Evolutionary conservation across 2,113 vertebrate genomes (phyloP).

Genomic region (Arothron firmamentum): DNA sequence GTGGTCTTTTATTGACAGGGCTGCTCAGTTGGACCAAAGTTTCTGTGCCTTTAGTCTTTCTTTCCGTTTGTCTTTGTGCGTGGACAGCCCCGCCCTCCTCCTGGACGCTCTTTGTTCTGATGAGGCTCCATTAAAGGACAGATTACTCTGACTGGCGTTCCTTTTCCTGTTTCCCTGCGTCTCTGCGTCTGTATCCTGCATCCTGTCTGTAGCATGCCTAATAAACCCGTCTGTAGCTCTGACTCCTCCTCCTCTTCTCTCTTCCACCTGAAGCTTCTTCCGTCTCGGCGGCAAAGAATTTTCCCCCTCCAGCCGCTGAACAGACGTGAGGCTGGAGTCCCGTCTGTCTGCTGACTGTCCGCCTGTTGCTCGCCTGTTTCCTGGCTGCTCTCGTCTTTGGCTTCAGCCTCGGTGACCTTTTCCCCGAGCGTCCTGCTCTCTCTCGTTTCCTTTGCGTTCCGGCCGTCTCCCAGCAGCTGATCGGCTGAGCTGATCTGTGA

Average conservation of each 20-base stretch:
- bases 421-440: too few species aligned
- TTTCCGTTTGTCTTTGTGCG: conserved; percentile 22
- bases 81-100: neutral
- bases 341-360: too few species aligned
- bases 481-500: too few species aligned
- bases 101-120: conserved; percentile 68
- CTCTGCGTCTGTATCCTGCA: conserved; percentile 80
- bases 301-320: too few species aligned
- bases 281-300: too few species aligned
- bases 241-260: conserved; percentile 78
- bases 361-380: too few species aligned
- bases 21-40: conserved; percentile 97
- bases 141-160: conserved; percentile 80
- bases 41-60: conserved; percentile 98
- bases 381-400: too few species aligned
- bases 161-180: conserved; percentile 73
- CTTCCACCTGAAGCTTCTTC: too few species aligned
- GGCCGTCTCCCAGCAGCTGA: too few species aligned
- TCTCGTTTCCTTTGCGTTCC: too few species aligned
- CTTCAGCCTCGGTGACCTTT: too few species aligned
- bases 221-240: conserved; percentile 96
- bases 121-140: conserved; percentile 92
- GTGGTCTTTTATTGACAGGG: conserved; percentile 83
- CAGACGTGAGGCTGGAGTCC: too few species aligned
- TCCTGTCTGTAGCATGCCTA: conserved; percentile 98